Evolutionary conservation across 2,797 vertebrate genomes (phyloP).

Genomic region (Sebastes cheni): DNA sequence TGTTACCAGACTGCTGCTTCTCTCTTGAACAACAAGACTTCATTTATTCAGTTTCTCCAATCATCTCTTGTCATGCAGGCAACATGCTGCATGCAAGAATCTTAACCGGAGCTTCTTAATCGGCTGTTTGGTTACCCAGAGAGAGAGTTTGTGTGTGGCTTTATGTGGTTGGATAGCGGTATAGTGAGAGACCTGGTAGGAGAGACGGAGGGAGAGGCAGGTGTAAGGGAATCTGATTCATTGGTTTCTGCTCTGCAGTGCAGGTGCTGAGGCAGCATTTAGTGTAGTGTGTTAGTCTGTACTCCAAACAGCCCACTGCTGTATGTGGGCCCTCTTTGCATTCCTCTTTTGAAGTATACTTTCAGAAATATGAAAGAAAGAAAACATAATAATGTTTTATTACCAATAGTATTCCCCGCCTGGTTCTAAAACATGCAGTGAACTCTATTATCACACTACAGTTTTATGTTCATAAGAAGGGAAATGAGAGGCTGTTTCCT

Average conservation of each 20-base stretch:
- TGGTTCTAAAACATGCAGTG: not conserved
- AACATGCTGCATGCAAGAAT: not conserved
- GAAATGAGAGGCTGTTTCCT: slow-evolving; percentile 12
- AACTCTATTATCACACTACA: not conserved
- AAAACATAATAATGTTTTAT: too few species aligned
- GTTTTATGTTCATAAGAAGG: slow-evolving; percentile 4
- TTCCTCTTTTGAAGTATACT: not conserved
- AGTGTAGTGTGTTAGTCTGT: not conserved
- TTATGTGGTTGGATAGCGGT: not conserved
- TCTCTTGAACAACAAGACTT: slow-evolving; percentile 1
- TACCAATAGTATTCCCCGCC: not conserved
- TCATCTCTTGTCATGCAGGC: not conserved
- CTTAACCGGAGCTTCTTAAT: not conserved
- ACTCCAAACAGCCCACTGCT: not conserved
- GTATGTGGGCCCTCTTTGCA: not conserved
- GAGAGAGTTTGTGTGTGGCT: not conserved
- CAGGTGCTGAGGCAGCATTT: slow-evolving; percentile 63
- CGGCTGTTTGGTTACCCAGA: not conserved
- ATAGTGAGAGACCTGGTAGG: not conserved
- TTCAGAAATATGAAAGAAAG: not conserved
- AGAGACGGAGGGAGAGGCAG: not conserved
- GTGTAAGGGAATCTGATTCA: slow-evolving; percentile 36
- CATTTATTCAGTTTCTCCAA: not conserved
- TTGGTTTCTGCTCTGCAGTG: slow-evolving; percentile 56
- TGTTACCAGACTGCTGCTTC: not conserved